Evolutionary conservation across 2,113 vertebrate species (phyloP).

Genomic region (Centropus unirufus): DNA sequence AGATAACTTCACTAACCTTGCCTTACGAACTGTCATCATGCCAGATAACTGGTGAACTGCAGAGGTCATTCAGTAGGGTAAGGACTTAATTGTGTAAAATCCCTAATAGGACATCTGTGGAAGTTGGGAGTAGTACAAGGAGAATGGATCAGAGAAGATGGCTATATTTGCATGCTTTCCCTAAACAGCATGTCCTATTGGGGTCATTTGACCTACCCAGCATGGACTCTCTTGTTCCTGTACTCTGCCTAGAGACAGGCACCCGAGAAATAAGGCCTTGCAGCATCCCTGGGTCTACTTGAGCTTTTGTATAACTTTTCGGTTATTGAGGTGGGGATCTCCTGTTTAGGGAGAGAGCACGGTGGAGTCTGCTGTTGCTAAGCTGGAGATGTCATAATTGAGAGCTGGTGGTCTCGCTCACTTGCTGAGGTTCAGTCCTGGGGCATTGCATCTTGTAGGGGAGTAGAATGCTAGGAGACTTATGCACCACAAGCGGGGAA

Average conservation of each 20-base stretch:
- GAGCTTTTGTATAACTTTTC: background rate
- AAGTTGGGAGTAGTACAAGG: background rate
- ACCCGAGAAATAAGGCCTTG: background rate
- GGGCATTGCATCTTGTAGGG: background rate
- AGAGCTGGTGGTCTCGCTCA: background rate
- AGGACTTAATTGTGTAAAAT: background rate
- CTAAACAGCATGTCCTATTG: background rate
- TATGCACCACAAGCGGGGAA: background rate
- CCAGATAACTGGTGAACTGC: background rate
- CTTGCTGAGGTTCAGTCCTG: background rate
- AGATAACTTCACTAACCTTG: background rate
- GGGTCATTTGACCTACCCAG: background rate
- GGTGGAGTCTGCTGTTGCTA: background rate
- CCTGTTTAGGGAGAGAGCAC: background rate
- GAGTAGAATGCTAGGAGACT: background rate
- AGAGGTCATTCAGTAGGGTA: background rate
- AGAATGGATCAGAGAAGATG: background rate
- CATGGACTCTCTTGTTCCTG: background rate
- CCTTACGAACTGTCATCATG: fast-evolving
- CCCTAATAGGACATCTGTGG: background rate
- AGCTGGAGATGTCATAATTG: background rate
- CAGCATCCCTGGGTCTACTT: background rate
- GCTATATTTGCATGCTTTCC: background rate
- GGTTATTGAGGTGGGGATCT: background rate
- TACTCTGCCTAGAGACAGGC: background rate